A percentile compares a stretch with the other conserved stretches of the same genome.
phyloP scores from a whole-genome alignment of 1,140 invertebrate genomes.

The Temnothorax longispinosus region DNA sequence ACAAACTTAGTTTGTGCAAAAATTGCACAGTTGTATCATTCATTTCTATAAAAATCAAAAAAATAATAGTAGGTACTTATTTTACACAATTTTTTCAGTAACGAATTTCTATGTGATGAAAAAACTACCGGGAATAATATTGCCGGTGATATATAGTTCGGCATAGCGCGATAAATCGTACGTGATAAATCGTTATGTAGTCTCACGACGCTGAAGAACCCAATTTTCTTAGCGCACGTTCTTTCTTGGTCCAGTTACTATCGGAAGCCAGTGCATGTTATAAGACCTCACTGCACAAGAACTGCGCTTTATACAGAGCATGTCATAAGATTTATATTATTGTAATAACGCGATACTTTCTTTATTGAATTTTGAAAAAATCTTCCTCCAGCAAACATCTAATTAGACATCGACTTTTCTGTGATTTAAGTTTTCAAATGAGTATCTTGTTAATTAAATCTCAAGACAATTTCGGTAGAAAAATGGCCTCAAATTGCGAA shows the following conservation, averaged over 20 bases:
- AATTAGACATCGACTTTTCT: background rate
- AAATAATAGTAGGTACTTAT: background rate
- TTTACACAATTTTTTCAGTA: conserved; percentile 1
- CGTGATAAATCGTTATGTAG: background rate
- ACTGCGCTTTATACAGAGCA: background rate
- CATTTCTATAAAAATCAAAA: background rate
- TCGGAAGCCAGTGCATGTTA: background rate
- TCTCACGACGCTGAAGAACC: background rate
- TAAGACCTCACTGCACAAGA: background rate
- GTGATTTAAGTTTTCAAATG: background rate
- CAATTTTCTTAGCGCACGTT: conserved; percentile 18
- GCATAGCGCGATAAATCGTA: conserved; percentile 26
- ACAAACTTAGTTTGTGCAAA: background rate
- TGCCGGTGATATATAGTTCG: background rate
- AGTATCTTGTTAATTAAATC: background rate
- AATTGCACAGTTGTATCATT: background rate
- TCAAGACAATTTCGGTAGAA: background rate
- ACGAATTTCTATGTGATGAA: background rate
- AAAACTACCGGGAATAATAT: background rate
- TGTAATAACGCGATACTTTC: background rate
- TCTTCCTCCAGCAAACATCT: background rate
- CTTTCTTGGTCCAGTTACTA: background rate
- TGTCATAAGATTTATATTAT: background rate
- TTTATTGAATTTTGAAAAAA: background rate
- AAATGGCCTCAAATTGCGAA: background rate